Percentiles rank a stretch among this genome's conserved stretches.
Evolutionary conservation across 2,113 vertebrate species (phyloP).

Genomic region (Campylomormyrus tamandua): DNA sequence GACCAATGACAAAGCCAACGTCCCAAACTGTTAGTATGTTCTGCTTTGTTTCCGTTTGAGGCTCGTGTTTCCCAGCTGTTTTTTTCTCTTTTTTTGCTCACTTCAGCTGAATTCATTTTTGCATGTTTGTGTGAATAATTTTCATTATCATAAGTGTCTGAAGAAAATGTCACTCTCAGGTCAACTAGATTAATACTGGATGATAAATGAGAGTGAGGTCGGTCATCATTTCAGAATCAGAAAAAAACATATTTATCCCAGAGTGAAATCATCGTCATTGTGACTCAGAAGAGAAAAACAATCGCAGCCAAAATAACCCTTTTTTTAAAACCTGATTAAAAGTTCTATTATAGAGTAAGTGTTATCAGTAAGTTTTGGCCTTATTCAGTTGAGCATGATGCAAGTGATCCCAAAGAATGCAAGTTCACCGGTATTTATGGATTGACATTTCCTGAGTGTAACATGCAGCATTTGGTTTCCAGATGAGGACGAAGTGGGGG

Average conservation of each 20-base stretch:
- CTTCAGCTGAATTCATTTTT: neutral
- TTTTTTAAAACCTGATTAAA: neutral
- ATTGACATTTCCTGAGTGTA: neutral
- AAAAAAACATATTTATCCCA: neutral
- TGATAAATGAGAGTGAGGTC: neutral
- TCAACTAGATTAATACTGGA: neutral
- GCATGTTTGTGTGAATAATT: neutral
- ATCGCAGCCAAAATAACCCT: neutral
- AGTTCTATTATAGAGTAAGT: neutral
- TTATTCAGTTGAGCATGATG: neutral
- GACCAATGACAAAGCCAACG: neutral
- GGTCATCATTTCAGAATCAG: neutral
- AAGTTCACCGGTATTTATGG: neutral
- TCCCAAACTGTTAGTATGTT: neutral
- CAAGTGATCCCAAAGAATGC: neutral
- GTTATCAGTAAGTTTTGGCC: neutral
- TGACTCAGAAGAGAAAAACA: neutral
- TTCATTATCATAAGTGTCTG: neutral
- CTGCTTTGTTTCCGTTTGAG: neutral
- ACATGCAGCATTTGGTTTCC: slow-evolving; percentile 21
- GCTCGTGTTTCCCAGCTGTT: neutral
- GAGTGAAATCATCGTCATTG: neutral
- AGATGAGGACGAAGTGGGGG: slow-evolving; percentile 99
- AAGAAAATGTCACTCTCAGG: neutral
- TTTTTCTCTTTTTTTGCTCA: neutral